Evolutionary conservation across 1,140 invertebrate species (phyloP).

Genomic region (Araneus ventricosus): DNA sequence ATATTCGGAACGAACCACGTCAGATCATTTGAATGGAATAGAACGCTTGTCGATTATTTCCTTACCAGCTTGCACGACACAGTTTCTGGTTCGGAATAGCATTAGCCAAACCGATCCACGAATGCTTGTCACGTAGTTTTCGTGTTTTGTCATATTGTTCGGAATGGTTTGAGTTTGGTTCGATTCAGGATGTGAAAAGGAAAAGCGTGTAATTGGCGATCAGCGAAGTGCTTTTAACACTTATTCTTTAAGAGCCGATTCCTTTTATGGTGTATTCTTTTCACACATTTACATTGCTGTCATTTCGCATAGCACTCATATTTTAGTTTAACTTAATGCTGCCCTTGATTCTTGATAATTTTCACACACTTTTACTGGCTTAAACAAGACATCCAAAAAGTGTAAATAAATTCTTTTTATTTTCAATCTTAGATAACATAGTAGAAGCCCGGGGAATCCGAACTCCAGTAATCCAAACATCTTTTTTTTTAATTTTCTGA

Average conservation of each 20-base stretch:
- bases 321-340: too few species aligned
- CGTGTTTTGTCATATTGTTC: neutral
- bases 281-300: too few species aligned
- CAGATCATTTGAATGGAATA: neutral
- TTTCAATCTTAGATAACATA: too few species aligned
- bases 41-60: neutral
- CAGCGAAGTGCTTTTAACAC: neutral
- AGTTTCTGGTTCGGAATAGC: neutral
- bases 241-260: neutral
- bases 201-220: neutral
- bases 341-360: too few species aligned
- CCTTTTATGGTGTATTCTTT: too few species aligned
- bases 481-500: too few species aligned
- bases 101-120: neutral
- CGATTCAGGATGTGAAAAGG: neutral
- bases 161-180: neutral
- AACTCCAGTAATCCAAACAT: too few species aligned
- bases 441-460: too few species aligned
- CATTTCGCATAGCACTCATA: too few species aligned
- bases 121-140: slow-evolving; percentile 6
- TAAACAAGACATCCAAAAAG: too few species aligned
- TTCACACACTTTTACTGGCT: too few species aligned
- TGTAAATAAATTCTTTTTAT: too few species aligned
- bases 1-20: neutral
- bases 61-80: neutral